A percentile compares a stretch with the other conserved stretches of the same genome.
Conservation (phyloP, 2,113 vertebrate genomes). For the Eclectus roratus region DNA sequence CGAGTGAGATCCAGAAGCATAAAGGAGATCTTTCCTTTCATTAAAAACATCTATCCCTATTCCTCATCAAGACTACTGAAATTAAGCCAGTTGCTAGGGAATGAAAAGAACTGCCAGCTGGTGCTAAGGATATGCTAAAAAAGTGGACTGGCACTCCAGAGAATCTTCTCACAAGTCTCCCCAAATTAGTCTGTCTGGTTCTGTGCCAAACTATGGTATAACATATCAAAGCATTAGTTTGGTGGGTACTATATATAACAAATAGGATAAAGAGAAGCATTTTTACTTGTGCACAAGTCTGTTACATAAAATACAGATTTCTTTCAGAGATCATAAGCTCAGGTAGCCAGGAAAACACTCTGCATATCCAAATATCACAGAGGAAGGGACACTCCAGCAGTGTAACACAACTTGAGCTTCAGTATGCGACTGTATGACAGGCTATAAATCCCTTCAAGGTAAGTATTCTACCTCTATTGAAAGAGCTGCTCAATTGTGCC, state of each 20-base stretch:
- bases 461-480: neutral
- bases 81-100: constrained; percentile 56
- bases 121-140: constrained; percentile 45
- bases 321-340: neutral
- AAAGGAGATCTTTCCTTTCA: neutral
- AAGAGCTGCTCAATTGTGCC: neutral
- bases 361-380: neutral
- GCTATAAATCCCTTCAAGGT: neutral
- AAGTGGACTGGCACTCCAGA: constrained; percentile 53
- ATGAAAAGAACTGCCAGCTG: constrained; percentile 54
- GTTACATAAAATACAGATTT: constrained; percentile 19
- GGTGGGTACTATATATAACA: constrained; percentile 7
- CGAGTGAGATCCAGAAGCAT: neutral
- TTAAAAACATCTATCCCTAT: neutral
- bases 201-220: constrained; percentile 33
- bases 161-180: constrained; percentile 41
- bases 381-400: neutral
- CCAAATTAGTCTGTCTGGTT: constrained; percentile 34
- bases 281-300: neutral
- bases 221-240: constrained; percentile 6
- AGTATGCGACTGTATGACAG: neutral
- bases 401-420: neutral
- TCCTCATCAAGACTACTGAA: constrained; percentile 4
- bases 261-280: constrained; percentile 14
- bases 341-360: neutral